Percentiles rank a stretch among this genome's conserved stretches.
phyloP scores from a whole-genome alignment of 2,113 vertebrate species.

The Australoheros scitulus region DNA sequence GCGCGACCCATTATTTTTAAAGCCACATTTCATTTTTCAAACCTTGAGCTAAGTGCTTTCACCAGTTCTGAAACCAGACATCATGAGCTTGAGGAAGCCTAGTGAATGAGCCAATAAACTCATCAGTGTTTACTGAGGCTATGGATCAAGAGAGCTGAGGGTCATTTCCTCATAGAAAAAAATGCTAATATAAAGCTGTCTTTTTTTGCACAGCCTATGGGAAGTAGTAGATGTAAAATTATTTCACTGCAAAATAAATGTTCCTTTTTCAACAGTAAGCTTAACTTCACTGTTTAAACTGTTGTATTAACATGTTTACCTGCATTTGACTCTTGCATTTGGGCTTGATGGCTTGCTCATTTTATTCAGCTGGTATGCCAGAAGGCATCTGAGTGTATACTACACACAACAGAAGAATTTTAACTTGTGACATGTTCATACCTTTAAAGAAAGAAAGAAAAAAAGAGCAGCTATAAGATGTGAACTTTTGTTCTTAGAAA shows the following conservation, averaged over 20 bases:
- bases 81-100: too few species aligned
- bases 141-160: too few species aligned
- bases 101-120: too few species aligned
- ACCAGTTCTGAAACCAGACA: too few species aligned
- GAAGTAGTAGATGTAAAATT: background rate
- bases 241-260: background rate
- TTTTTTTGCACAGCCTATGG: too few species aligned
- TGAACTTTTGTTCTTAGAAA: slow-evolving; percentile 3
- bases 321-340: background rate
- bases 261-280: background rate
- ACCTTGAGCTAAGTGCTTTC: too few species aligned
- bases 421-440: background rate
- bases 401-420: slow-evolving; percentile 9
- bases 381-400: background rate
- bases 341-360: background rate
- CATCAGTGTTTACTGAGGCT: too few species aligned
- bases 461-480: background rate
- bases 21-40: too few species aligned
- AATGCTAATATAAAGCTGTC: too few species aligned
- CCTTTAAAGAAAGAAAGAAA: background rate
- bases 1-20: too few species aligned
- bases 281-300: background rate
- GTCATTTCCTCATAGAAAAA: too few species aligned
- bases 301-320: background rate
- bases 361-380: background rate